These are phyloP conservation scores for Charadrius vociferus DNA, from an alignment of 2,113 vertebrate genomes.

Conservation along the genomic window DNA sequence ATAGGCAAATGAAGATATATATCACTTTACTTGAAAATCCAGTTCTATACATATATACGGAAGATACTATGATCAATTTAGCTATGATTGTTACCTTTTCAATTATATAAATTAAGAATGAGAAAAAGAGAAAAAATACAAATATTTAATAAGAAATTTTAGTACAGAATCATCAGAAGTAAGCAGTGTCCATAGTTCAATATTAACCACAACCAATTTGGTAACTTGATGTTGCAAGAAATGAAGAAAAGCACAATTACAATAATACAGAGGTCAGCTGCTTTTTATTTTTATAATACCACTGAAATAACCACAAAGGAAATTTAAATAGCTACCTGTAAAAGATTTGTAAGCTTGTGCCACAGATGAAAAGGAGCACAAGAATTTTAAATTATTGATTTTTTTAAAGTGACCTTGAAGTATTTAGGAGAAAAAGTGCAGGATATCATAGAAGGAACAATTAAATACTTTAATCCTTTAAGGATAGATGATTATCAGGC, in stretches of 20 bases:
- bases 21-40: not conserved
- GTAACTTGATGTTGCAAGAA: not conserved
- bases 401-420: not conserved
- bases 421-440: not conserved
- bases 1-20: not conserved
- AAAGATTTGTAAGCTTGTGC: not conserved
- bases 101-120: not conserved
- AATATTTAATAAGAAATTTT: not conserved
- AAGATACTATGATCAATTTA: not conserved
- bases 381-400: not conserved
- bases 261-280: not conserved
- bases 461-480: not conserved
- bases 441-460: not conserved
- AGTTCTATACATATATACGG: not conserved
- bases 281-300: not conserved
- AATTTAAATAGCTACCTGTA: not conserved
- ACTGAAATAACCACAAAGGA: not conserved
- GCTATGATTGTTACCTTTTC: not conserved
- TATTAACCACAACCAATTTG: not conserved
- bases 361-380: not conserved
- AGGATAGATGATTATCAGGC: not conserved
- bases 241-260: not conserved
- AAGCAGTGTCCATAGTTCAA: not conserved
- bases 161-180: not conserved
- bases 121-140: not conserved